A percentile compares a stretch with the other conserved stretches of the same genome.
Conservation (phyloP, 2,888 invertebrate species). For the Cheilosia pagana region DNA sequence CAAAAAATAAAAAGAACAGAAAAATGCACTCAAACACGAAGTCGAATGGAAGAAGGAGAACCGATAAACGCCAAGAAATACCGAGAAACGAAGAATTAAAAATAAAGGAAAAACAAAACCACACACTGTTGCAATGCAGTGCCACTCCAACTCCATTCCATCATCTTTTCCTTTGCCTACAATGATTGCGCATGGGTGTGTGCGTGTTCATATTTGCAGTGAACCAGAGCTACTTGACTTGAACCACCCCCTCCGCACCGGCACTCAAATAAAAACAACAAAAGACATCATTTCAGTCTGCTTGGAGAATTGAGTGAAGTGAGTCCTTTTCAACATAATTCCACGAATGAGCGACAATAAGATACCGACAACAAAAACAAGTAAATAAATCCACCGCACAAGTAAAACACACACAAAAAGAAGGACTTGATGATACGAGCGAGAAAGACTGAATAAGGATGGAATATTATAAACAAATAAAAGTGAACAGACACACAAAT, state of each 20-base stretch:
- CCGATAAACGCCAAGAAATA: slow-evolving; percentile 21
- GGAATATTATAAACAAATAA: slow-evolving; percentile 24
- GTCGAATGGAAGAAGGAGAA: slow-evolving; percentile 11
- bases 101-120: slow-evolving; percentile 10
- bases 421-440: slow-evolving; percentile 19
- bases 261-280: slow-evolving; percentile 2
- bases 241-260: slow-evolving; percentile 4
- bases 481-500: slow-evolving; percentile 26
- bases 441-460: slow-evolving; percentile 25
- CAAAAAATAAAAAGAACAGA: slow-evolving; percentile 1
- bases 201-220: background rate
- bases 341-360: slow-evolving; percentile 11
- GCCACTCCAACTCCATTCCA: slow-evolving; percentile 6
- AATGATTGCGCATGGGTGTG: no score
- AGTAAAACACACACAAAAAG: slow-evolving; percentile 7
- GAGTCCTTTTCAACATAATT: slow-evolving; percentile 4
- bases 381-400: slow-evolving; percentile 3
- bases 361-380: slow-evolving; percentile 27
- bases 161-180: background rate
- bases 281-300: background rate
- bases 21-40: slow-evolving; percentile 18
- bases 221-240: background rate
- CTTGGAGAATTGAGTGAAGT: slow-evolving; percentile 33
- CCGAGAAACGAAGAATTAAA: slow-evolving; percentile 6
- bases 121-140: slow-evolving; percentile 60